These are phyloP conservation scores for Bombus sibiricus DNA, from an alignment of 1,140 invertebrate genomes.

Conservation along the genomic window DNA sequence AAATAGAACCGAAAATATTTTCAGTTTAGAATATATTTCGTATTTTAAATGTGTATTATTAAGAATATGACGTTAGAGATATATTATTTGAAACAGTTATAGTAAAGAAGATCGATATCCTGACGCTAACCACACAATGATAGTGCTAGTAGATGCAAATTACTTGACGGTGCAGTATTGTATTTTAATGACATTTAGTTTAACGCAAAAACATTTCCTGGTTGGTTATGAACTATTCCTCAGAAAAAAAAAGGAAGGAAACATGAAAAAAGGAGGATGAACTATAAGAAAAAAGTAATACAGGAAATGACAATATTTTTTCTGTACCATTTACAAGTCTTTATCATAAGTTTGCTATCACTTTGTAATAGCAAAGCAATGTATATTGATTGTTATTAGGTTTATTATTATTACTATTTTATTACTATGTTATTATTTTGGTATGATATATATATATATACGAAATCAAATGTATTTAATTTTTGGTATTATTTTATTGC, in stretches of 20 bases:
- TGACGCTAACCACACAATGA: not conserved
- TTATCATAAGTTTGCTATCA: slow-evolving; percentile 28
- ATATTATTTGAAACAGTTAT: not conserved
- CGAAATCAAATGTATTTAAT: slow-evolving; percentile 38
- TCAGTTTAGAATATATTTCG: slow-evolving; percentile 1
- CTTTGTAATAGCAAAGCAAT: slow-evolving; percentile 27
- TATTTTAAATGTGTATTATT: not conserved
- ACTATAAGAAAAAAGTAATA: not conserved
- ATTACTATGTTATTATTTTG: slow-evolving; percentile 26
- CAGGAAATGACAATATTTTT: not conserved
- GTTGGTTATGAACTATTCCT: not conserved
- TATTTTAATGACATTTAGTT: slow-evolving; percentile 9
- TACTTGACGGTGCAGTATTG: slow-evolving; percentile 7
- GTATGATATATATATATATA: slow-evolving; percentile 15
- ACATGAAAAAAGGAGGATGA: too few species aligned
- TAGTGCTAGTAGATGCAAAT: not conserved
- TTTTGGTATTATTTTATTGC: slow-evolving; percentile 55
- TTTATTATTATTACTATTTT: slow-evolving; percentile 15
- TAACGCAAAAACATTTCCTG: slow-evolving; percentile 4
- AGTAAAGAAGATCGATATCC: slow-evolving; percentile 8
- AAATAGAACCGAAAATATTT: slow-evolving; percentile 31
- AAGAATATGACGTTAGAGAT: slow-evolving; percentile 3
- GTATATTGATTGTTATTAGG: slow-evolving; percentile 28
- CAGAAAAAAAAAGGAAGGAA: too few species aligned
- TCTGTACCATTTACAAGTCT: not conserved